Evolutionary conservation across 2,888 invertebrate genomes (phyloP), one percentile per base, ranked within the genome.

Genomic region (Eristalinus aeneus): DNA sequence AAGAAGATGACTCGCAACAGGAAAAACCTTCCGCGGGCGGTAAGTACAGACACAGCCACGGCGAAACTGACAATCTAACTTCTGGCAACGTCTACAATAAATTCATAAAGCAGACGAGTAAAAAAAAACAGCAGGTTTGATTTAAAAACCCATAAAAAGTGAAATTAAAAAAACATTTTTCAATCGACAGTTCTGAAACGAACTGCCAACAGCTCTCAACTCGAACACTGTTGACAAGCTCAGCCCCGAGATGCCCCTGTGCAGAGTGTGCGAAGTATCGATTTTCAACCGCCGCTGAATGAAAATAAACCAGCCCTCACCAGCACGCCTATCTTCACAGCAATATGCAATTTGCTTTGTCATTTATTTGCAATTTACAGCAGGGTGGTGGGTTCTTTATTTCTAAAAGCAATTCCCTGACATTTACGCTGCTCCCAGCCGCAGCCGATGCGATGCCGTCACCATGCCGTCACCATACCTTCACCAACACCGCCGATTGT

Each of bases 401-500:
- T 46, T 46, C 46, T 16, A 16, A 46, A 46, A 46, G 16, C 16
- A 46, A 46, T 46, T 46, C 16, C 46, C 46, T 46, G 46, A 46
- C 46, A 46, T 46, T 46, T 46, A 46, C 16, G 46, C 46, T 46
- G 46, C 46, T 46, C 46, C 46, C 16, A 46, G 16, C 46, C 16
- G 8, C 16, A n/a, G n/a, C 8, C 16, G 16, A n/a, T 16, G 16
- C 46, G 39, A 39, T 46, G 46, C 46, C 46, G 46, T 16, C 46
- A 46, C 16, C 16, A 8, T 46, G 6, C 46, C 46, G 46, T 46
- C 46, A 46, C 80, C 64, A 72, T 63, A 16, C 34, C n/a, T 20
- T 20, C 20, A 56, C 32, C 34, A 31, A 58, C 68, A 64, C 20
- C 27, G 53, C 54, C 39, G 69, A 32, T 79, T 71, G 53, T 61